Conservation (phyloP, 2,113 vertebrate species). For the Pseudopodoces humilis region DNA sequence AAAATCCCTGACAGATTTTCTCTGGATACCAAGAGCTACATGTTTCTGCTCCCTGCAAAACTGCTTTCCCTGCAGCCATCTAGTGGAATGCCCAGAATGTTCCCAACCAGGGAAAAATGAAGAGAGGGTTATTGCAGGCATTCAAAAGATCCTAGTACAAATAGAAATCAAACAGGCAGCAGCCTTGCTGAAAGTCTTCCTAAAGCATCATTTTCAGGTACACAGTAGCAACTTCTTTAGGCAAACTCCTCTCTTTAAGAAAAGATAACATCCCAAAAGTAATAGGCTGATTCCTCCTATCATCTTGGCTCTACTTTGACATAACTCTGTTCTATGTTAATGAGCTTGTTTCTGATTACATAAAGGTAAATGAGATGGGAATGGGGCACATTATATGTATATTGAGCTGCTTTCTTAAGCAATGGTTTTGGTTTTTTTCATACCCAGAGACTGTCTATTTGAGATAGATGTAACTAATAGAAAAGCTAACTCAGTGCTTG, state of each 20-base stretch:
- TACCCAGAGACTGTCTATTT: neutral
- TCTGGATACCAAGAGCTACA: neutral
- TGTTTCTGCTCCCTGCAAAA: neutral
- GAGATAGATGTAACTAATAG: neutral
- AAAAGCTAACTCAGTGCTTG: neutral
- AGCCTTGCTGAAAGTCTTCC: neutral
- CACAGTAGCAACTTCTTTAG: neutral
- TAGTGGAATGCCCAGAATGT: conserved; percentile 29
- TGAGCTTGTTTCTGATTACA: neutral
- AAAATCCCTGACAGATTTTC: neutral
- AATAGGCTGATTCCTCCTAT: neutral
- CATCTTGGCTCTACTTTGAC: neutral
- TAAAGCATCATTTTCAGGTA: neutral
- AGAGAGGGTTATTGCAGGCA: neutral
- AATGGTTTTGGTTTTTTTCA: neutral
- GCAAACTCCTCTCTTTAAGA: neutral
- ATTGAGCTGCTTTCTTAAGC: neutral
- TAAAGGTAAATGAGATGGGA: neutral
- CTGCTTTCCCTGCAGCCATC: conserved; percentile 45
- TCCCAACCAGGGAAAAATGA: neutral
- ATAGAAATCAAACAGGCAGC: neutral
- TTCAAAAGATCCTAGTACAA: neutral
- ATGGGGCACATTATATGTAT: neutral
- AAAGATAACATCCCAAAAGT: neutral
- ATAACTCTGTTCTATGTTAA: neutral